Evolutionary conservation across 2,888 invertebrate species (phyloP).

Genomic region (Drosophila longiperda): DNA sequence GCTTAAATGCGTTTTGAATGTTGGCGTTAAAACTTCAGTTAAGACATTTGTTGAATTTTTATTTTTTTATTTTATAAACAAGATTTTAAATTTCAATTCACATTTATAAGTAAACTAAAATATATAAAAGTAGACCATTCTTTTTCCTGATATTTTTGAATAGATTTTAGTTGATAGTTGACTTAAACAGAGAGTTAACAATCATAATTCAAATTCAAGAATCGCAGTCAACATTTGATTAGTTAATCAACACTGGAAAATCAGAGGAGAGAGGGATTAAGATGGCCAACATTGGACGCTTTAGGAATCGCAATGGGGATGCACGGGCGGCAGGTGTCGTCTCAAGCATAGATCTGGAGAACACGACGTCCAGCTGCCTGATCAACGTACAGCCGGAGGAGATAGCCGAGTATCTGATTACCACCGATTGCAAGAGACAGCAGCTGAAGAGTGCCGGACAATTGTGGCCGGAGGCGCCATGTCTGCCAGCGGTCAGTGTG

Average conservation of each 20-base stretch:
- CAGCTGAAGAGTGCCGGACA: conserved; percentile 1
- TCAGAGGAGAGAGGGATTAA: no score
- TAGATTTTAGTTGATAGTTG: no score
- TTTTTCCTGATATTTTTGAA: not conserved
- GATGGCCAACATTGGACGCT: conserved; percentile 65
- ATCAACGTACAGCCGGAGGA: conserved; percentile 62
- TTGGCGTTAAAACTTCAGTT: not conserved
- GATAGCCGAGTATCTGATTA: conserved; percentile 70
- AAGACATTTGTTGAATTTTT: not conserved
- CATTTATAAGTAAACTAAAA: not conserved
- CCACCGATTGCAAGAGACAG: conserved; percentile 44
- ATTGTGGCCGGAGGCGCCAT: conserved; percentile 18
- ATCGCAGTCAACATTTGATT: not conserved
- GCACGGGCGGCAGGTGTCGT: conserved; percentile 67
- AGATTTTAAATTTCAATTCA: not conserved
- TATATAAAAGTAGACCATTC: not conserved
- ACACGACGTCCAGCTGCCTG: conserved; percentile 42
- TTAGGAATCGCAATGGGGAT: conserved; percentile 65
- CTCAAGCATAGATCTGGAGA: not conserved
- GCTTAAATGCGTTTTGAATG: not conserved
- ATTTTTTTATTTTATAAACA: not conserved
- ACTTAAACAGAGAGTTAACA: conserved; percentile 1
- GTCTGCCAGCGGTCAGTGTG: conserved; percentile 55
- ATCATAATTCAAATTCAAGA: conserved; percentile 29
- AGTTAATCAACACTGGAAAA: not conserved